phyloP scores from a whole-genome alignment of 2,113 vertebrate species.

The Nanger granti region DNA sequence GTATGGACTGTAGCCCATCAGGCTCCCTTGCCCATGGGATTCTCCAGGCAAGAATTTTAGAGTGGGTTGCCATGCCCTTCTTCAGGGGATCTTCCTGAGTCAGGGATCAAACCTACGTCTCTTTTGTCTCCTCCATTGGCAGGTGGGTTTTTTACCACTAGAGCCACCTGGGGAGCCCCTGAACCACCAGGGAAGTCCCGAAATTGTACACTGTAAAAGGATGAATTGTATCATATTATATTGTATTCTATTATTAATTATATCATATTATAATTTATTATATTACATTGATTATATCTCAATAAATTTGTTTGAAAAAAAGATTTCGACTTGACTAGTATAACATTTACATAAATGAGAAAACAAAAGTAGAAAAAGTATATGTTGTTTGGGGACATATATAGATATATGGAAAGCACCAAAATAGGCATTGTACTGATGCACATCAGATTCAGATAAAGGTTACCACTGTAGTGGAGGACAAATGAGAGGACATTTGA shows the following conservation, averaged over 20 bases:
- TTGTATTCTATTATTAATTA: background rate
- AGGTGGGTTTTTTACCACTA: background rate
- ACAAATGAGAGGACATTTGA: background rate
- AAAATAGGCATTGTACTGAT: background rate
- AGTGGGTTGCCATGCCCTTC: background rate
- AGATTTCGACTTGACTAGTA: background rate
- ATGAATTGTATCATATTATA: background rate
- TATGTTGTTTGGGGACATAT: background rate
- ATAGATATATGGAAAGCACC: background rate
- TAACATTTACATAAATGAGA: background rate
- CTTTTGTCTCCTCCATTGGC: background rate
- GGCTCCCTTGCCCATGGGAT: background rate
- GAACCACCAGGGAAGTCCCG: background rate
- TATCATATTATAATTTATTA: background rate
- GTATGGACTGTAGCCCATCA: background rate
- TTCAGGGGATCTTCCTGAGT: background rate
- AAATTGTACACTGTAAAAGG: background rate
- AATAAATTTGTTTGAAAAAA: background rate
- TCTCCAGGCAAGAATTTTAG: background rate
- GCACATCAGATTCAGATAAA: background rate
- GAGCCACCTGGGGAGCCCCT: background rate
- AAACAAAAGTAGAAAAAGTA: background rate
- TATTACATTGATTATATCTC: background rate
- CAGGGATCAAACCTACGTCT: background rate
- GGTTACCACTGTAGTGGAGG: background rate